phyloP scores from a whole-genome alignment of 2,113 vertebrate genomes.

The Nothocercus nigrocapillus region DNA sequence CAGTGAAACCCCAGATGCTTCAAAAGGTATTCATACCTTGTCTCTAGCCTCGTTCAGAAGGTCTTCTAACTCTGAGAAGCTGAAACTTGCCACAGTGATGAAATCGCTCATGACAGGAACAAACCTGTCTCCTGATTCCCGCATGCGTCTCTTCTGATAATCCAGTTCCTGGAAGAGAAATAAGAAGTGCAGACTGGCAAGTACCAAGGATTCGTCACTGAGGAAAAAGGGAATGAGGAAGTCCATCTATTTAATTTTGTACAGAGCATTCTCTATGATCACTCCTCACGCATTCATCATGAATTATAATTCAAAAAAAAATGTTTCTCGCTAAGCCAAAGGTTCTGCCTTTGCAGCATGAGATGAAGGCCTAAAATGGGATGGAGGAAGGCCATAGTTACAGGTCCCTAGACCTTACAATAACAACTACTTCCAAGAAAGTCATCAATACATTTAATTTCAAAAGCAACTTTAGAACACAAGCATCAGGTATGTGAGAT shows the following conservation, averaged over 20 bases:
- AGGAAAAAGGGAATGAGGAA: neutral
- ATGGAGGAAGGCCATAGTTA: neutral
- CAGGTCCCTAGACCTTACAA: neutral
- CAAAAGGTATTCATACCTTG: slow-evolving; percentile 80
- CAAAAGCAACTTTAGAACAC: neutral
- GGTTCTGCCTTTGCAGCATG: neutral
- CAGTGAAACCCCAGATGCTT: neutral
- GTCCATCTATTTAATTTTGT: neutral
- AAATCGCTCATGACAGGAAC: slow-evolving; percentile 95
- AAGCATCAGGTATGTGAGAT: neutral
- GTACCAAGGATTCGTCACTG: neutral
- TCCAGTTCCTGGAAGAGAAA: slow-evolving; percentile 87
- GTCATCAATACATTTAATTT: neutral
- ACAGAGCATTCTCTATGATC: neutral
- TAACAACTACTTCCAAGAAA: neutral
- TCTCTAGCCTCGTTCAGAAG: slow-evolving; percentile 91
- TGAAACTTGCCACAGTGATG: slow-evolving; percentile 97
- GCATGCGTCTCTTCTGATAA: slow-evolving; percentile 88
- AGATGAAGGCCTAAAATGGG: neutral
- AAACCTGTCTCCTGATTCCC: slow-evolving; percentile 89
- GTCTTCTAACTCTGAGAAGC: slow-evolving; percentile 97
- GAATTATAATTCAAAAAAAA: neutral
- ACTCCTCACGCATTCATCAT: neutral
- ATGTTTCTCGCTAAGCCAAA: neutral
- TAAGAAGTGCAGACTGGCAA: neutral